Base-by-base conservation (phyloP, 2,888 invertebrate species). In the Gastrophysa polygoni region DNA sequence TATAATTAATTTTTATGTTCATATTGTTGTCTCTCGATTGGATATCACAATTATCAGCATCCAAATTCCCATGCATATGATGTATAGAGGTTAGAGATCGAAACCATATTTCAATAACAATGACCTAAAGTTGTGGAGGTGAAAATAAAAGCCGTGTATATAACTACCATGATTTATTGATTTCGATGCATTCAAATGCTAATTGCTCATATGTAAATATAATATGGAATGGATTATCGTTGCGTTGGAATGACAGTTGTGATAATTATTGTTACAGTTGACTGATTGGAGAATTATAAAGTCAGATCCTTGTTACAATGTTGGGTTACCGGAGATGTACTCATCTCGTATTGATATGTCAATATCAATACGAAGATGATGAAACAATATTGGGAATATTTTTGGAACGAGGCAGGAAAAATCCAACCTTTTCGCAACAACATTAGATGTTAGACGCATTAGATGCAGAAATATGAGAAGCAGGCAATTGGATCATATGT, bases 91-190 rank as follows among this genome's bases (percentile, higher is more conserved):
- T n/a, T n/a, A n/a, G 49, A 50, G 56, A 61, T 47, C 56, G 50
- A 61, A 52, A 56, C 61, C 61, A 57, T 56, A 61, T 56, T 61
- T 46, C 6, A 57, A 48, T 43, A 56, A 61, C 56, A 61, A 61
- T 61, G 51, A 56, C 29, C 50, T 17, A 50, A 49, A 44, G 32
- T 14, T 11, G 14, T 38, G n/a, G 38, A 38, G 38, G 38, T 38
- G 38, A 38, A 38, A 38, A n/a, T n/a, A 38, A 38, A 38, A 38
- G 14, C 14, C 3, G 14, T 32, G 29, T 38, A n/a, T n/a, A n/a
- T 38, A 38, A 38, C 38, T 38, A 38, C 11, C 38, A 38, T 38
- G 38, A 38, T 38, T 38, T 38, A 38, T 38, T 14, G 38, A 38
- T 38, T 38, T n/a, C 14, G 14, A 38, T 38, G 4, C 38, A 38